Percentiles rank a stretch among this genome's conserved stretches.
Conservation (phyloP, 2,888 invertebrate genomes). For the Macaria liturata region DNA sequence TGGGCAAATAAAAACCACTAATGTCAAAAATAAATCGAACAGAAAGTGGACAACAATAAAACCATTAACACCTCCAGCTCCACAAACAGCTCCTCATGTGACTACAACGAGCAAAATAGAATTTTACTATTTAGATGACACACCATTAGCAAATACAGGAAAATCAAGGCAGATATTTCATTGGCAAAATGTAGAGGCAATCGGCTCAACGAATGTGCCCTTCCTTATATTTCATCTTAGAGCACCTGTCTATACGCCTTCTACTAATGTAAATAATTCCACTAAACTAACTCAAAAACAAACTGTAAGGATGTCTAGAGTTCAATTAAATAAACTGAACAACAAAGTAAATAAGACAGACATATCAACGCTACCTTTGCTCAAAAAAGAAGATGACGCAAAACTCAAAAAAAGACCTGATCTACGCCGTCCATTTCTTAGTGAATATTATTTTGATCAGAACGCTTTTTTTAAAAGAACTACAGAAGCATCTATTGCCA, state of each 20-base stretch:
- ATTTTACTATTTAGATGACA: slow-evolving; percentile 68
- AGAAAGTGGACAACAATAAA: slow-evolving; percentile 10
- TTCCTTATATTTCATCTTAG: slow-evolving; percentile 31
- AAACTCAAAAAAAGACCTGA: background rate
- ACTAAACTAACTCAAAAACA: background rate
- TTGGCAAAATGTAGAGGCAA: background rate
- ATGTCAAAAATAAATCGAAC: slow-evolving; percentile 7
- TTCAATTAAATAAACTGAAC: slow-evolving; percentile 3
- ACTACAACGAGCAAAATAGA: slow-evolving; percentile 66
- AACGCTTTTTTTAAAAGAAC: slow-evolving; percentile 1
- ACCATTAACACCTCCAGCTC: slow-evolving; percentile 21
- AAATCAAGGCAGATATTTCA: background rate
- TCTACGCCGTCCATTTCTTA: too few species aligned
- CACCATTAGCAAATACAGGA: slow-evolving; percentile 21
- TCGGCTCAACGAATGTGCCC: slow-evolving; percentile 25
- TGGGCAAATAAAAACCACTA: slow-evolving; percentile 2
- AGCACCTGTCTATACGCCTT: slow-evolving; percentile 6
- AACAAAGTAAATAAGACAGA: background rate
- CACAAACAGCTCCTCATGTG: slow-evolving; percentile 25
- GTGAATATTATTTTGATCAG: background rate
- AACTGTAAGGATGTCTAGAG: slow-evolving; percentile 1
- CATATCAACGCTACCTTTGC: background rate
- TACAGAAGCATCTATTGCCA: background rate
- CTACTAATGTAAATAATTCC: background rate
- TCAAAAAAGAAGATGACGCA: background rate